Evolutionary conservation across 2,113 vertebrate genomes (phyloP), one percentile per base, ranked within the genome.

Genomic region (Chaetodon auriga): DNA sequence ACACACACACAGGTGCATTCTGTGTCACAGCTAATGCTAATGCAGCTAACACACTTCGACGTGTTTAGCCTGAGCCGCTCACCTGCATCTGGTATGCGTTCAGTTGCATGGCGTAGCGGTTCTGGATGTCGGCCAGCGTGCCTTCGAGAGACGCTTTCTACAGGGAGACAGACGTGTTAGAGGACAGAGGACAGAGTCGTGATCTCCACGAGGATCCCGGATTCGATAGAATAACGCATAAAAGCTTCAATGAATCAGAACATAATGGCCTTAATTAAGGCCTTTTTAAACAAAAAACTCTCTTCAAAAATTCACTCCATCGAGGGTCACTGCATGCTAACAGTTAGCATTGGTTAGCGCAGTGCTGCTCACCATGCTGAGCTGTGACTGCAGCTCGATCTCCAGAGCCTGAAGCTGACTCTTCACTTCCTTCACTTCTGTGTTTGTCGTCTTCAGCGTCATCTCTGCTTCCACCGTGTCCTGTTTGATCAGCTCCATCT

Each of bases 131-230:
- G 0, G 83, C 72, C 80, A 97, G 62, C 0, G 92, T 87, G 30
- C 73, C 84, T 78, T 98, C 97, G 61, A 97, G 80, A 45, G 96
- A 95, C 1, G 81, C 83, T 95, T 97, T 98, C 97, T 97, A 83
- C 11, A 36, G 15, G 4, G 43, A 75, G 25, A 88, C 30, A 8
- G 45, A 15, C 0, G 1, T 9, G 15, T 55, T 7, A 69, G 53
- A 62, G 23, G 35, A 55, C 12, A 10, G 25, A 30, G 30, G 30
- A 30, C 30, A 30, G 30, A 30, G 30, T 30, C 30, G 3, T 41
- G 41, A 41, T 41, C 41, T 41, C 41, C 41, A 41, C 5, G 41
- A 41, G 41, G 41, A 6, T 41, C 41, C 41, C 5, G 6, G 41
- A 41, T 41, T 41, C 6, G 9, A 41, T 41, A 41, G 5, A 9